Evolutionary conservation across 2,113 vertebrate species (phyloP), one percentile per base, ranked within the genome.

Genomic region (Tyrannus savana): DNA sequence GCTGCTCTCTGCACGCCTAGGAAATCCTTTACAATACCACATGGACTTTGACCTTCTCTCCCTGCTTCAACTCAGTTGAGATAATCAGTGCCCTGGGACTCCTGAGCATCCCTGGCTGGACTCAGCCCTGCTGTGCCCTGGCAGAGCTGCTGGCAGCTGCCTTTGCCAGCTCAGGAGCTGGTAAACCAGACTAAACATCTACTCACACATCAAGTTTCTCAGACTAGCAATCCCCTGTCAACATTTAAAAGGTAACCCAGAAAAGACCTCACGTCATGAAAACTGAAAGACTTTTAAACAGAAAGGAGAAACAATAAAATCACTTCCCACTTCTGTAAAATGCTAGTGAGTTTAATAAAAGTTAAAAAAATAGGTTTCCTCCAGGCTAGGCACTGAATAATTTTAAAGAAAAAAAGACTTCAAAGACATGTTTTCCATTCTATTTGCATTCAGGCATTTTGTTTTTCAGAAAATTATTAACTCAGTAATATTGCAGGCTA

Each of bases 381-480:
- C 39, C 53, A 86, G 90, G 92, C 92, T 74, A 93, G 68, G 72
- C 39, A 78, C 9, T 88, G 85, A 79, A 79, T 93, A 80, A 79
- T 73, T 91, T 79, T 89, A 62, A 75, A 89, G 80, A 66, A 77
- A 82, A 82, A 82, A 88, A 62, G 0, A 84, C 89, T 90, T 95
- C 92, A 95, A 96, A 96, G 91, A 80, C 62, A 75, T 4, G 0
- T 87, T 93, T 94, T 92, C 56, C 69, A 89, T 67, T 78, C 37
- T 90, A 59, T 92, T 95, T 93, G 76, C 31, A 19, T 88, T 81
- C 68, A 75, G 64, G 79, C 79, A 81, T 84, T 93, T 91, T 92
- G 56, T 63, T 93, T 94, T 86, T 81, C 64, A 78, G 72, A 86
- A 86, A 67, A 89, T 74, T 55, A 95, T 92, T 88, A 81, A 79